A percentile compares a stretch with the other conserved stretches of the same genome.
Conservation (phyloP, 2,113 vertebrate species). For the Pelmatolapia mariae region DNA sequence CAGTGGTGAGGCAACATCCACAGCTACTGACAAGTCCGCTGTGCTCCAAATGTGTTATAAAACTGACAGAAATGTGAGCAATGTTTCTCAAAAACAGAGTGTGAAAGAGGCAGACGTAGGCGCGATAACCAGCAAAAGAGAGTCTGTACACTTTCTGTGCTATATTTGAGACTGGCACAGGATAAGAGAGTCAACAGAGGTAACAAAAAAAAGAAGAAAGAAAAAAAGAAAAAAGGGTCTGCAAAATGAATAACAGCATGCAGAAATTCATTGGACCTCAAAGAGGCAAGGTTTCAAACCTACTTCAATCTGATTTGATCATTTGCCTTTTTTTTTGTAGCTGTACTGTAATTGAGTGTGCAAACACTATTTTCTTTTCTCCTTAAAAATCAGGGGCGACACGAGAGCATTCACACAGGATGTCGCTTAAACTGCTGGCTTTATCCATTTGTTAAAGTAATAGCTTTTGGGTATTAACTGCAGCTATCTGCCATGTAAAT, state of each 20-base stretch:
- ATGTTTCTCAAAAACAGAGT: not conserved
- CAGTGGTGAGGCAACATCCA: slow-evolving; percentile 10
- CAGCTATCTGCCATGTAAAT: not conserved
- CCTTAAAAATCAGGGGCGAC: not conserved
- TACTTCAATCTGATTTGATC: not conserved
- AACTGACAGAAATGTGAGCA: not conserved
- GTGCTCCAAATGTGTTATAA: not conserved
- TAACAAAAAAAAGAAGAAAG: not conserved
- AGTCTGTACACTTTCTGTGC: not conserved
- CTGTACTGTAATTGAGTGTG: not conserved
- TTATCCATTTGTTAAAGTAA: not conserved
- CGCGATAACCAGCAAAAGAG: not conserved
- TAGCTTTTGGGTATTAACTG: not conserved
- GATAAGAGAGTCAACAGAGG: not conserved
- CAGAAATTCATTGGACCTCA: not conserved
- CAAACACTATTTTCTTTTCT: not conserved
- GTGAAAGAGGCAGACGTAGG: not conserved
- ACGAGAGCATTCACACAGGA: not conserved
- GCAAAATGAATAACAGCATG: not conserved
- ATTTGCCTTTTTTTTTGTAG: not conserved
- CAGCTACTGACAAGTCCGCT: not conserved
- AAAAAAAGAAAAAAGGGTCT: not conserved
- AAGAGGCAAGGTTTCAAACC: not conserved
- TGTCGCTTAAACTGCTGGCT: not conserved
- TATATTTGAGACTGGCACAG: not conserved